These are phyloP conservation scores for Otus sunia DNA, from an alignment of 2,113 vertebrate species.

Conservation along the genomic window DNA sequence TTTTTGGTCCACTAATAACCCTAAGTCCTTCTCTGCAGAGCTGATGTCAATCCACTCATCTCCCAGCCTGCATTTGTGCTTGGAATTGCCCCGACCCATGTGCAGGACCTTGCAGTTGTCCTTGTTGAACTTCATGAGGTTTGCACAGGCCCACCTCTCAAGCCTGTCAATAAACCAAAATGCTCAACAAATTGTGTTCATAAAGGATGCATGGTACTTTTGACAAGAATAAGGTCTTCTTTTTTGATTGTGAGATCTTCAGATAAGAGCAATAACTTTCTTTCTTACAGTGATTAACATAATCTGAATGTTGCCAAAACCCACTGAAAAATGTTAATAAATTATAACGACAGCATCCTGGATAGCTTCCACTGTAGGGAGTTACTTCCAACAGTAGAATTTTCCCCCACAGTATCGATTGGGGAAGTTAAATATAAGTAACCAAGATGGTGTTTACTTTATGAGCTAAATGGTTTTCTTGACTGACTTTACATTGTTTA, in stretches of 20 bases:
- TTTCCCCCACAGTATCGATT: accelerated
- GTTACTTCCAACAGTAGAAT: background rate
- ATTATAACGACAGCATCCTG: background rate
- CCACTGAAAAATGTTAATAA: background rate
- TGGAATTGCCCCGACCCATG: no score
- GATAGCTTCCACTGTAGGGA: background rate
- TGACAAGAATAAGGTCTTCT: background rate
- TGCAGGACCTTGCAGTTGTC: no score
- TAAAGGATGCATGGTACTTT: background rate
- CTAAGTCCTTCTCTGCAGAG: no score
- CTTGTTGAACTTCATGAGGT: no score
- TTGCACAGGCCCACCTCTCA: no score
- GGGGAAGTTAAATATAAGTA: background rate
- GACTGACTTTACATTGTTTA: background rate
- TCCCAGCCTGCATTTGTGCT: no score
- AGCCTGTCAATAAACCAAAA: background rate
- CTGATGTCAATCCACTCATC: no score
- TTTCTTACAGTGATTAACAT: background rate
- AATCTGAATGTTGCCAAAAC: background rate
- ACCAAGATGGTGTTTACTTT: background rate
- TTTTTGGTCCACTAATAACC: no score
- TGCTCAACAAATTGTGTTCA: background rate
- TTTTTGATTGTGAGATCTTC: background rate
- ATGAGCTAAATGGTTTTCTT: background rate
- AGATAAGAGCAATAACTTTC: background rate